Evolutionary conservation across 1,140 invertebrate genomes (phyloP), one percentile per base, ranked within the genome.

Genomic region (Drosophila persimilis): DNA sequence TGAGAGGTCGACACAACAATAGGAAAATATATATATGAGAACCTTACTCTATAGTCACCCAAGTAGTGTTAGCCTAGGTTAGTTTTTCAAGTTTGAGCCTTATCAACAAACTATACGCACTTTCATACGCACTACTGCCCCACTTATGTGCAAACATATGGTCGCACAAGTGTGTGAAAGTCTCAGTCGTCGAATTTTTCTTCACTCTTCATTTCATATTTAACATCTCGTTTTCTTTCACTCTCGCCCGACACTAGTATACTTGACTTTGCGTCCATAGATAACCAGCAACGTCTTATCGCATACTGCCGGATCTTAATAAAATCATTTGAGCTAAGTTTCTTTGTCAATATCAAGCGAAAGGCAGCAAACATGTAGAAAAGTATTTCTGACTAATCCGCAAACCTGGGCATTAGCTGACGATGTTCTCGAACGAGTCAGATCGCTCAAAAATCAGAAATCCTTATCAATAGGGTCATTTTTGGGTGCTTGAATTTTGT

Each of bases 101-200:
- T 77, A 77, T 77, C 74, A 76, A 63, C 57, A 59, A 39, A 60
- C 17, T n/a, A 46, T 62, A 86, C 81, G 81, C 81, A 80, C 73
- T 72, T 71, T 71, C 41, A 52, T 71, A 78, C 74, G 74, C 77
- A 81, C 74, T 71, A 62, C 53, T 88, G 83, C 54, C 83, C 73
- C 59, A 86, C 20, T 71, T 57, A 61, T 17, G 29, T 8, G 17
- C n/a, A 17, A 43, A 45, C 13, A 66, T 45, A 52, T 29, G 29
- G 20, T 20, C 7, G 0, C 39, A 31, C 22, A n/a, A 20, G 26
- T 20, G 69, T 67, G 51, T 45, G 45, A 20, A 76, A 31, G 24
- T n/a, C 41, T 15, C 48, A 48, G 41, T 59, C 24, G 13, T 22
- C 35, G 7, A n/a, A 64, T 24, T 43, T 51, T 24, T 11, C 26